Evolutionary conservation across 2,797 vertebrate genomes (phyloP), one percentile per base, ranked within the genome.

Genomic region (Arctocebus calabarensis): DNA sequence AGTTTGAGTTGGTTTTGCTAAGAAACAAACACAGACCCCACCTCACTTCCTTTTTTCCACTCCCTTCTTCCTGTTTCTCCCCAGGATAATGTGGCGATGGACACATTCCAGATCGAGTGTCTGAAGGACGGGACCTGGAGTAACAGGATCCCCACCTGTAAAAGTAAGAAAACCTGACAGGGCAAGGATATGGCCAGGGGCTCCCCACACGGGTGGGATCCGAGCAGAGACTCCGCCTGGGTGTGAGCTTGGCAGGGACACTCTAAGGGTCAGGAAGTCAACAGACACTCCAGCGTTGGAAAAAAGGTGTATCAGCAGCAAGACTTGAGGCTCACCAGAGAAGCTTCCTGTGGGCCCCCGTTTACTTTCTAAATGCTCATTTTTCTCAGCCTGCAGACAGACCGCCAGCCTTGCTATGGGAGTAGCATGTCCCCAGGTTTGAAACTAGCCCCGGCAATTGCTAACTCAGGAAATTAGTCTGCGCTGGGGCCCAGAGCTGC

Each of bases 61-160:
- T 52, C 4, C 55, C 48, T 59, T 73, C 43, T 73, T 82, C 64
- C 14, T 86, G 34, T 74, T 90, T 96, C 95, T 96, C 95, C 82
- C 79, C 97, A 99, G 99, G 99, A 99, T 43, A 98, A 98, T 0
- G 52, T 98, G 92, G 97, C 98, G 93, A 98, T 99, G 6, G 98
- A 99, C 59, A 99, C 99, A 9, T 98, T 98, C 93, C 99, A 99
- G 98, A 97, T 99, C 0, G 98, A 99, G 90, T 99, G 99, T 95
- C 98, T 97, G 96, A 98, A 99, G 92, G 98, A 99, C 0, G 99
- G 99, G 7, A 98, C 97, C 0, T 99, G 99, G 99, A 99, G 99
- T 98, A 98, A 98, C 97, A 94, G 85, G 48, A 97, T 99, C 70
- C 99, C 99, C 6, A 83, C 45, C n/a, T 99, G 99, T 98, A 98